Conservation (phyloP, 2,888 invertebrate genomes). For the Ptycholaimellus sp. region DNA sequence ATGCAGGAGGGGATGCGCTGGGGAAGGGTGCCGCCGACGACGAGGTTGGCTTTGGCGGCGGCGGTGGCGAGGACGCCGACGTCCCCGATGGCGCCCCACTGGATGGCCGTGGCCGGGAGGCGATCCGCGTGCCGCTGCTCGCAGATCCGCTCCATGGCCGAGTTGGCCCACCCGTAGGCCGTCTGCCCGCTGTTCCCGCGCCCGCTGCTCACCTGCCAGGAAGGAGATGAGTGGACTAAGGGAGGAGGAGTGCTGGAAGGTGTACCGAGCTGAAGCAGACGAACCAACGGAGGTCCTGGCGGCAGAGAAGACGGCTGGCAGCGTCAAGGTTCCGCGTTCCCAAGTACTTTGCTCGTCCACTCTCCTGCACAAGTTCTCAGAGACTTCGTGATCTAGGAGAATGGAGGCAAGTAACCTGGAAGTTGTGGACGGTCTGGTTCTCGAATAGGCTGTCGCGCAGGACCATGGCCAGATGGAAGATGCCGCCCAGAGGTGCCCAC, state of each 20-base stretch:
- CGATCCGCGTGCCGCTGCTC: constrained; percentile 60
- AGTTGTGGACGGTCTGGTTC: constrained; percentile 30
- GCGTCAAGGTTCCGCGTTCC: constrained; percentile 58
- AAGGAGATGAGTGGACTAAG: not conserved
- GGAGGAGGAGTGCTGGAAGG: no score
- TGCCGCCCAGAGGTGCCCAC: constrained; percentile 41
- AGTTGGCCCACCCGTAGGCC: constrained; percentile 90
- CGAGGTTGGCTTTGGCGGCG: constrained; percentile 52
- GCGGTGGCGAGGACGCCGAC: constrained; percentile 60
- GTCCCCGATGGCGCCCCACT: constrained; percentile 97
- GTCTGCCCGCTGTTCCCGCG: constrained; percentile 85
- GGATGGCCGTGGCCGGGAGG: constrained; percentile 63
- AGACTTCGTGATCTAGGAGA: constrained; percentile 58
- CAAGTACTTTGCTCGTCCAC: constrained; percentile 70
- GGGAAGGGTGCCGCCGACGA: constrained; percentile 76
- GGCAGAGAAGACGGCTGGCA: constrained; percentile 49
- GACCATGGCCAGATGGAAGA: constrained; percentile 80
- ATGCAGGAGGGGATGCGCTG: constrained; percentile 71
- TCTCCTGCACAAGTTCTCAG: no score
- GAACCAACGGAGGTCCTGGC: no score
- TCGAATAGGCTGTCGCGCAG: constrained; percentile 32
- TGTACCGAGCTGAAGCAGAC: no score
- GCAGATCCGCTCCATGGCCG: constrained; percentile 80
- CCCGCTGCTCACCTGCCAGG: constrained; percentile 79
- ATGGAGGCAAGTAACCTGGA: constrained; percentile 31